These are phyloP conservation scores for Meles meles DNA, from an alignment of 2,113 vertebrate species.

Conservation along the genomic window DNA sequence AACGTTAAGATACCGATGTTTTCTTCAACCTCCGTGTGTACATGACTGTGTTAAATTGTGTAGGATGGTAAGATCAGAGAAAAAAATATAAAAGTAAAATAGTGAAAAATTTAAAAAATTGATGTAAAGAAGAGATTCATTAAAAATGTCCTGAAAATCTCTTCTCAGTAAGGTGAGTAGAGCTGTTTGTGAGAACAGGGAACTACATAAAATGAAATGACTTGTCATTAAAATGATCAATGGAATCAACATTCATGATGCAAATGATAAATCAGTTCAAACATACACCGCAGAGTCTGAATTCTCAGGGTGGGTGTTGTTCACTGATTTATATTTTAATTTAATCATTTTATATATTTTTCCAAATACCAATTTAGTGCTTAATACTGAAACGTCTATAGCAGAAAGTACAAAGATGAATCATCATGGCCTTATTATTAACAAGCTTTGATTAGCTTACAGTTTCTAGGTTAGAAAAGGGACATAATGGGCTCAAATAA, in stretches of 20 bases:
- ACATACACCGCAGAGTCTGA: neutral
- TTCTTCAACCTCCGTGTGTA: neutral
- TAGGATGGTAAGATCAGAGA: neutral
- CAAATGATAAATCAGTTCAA: slow-evolving; percentile 18
- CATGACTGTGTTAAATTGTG: neutral
- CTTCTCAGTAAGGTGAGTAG: neutral
- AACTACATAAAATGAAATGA: neutral
- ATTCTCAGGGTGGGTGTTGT: neutral
- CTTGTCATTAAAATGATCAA: neutral
- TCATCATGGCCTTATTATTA: neutral
- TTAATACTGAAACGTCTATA: neutral
- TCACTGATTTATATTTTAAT: neutral
- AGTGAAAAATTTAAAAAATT: neutral
- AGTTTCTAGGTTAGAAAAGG: neutral
- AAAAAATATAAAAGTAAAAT: neutral
- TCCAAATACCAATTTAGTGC: slow-evolving; percentile 9
- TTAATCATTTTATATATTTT: neutral
- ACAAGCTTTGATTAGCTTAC: neutral
- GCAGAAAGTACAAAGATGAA: neutral
- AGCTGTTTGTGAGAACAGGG: neutral
- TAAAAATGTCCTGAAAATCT: neutral
- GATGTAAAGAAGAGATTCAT: neutral
- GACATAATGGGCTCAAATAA: neutral
- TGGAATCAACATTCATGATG: slow-evolving; percentile 1
- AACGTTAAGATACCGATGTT: neutral